phyloP scores from a whole-genome alignment of 2,797 vertebrate species.

The Bryconaethiops microstoma region DNA sequence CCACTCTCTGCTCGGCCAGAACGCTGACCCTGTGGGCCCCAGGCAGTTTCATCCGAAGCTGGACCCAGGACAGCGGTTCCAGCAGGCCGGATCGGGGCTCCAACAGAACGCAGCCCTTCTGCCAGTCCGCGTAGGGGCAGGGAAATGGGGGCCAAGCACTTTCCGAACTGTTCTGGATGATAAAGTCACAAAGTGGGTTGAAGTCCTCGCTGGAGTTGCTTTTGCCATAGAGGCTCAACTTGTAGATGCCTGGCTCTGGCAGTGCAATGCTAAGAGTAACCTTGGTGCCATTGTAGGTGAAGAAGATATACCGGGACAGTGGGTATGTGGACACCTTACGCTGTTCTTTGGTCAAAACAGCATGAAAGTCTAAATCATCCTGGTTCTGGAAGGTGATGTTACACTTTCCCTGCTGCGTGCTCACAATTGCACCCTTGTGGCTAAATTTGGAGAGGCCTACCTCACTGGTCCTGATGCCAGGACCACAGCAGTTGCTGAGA shows the following conservation, averaged over 20 bases:
- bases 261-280: constrained; percentile 75
- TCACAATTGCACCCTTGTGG: constrained; percentile 59
- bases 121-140: constrained; percentile 55
- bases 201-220: constrained; percentile 64
- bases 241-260: constrained; percentile 71
- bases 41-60: constrained; percentile 64
- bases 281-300: constrained; percentile 77
- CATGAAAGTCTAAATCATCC: fast-evolving
- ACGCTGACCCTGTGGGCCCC: constrained; percentile 55
- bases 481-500: constrained; percentile 63
- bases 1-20: constrained; percentile 52
- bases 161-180: constrained; percentile 70
- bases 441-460: constrained; percentile 62
- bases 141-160: constrained; percentile 65
- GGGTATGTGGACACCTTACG: constrained; percentile 39
- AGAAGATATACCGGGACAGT: constrained; percentile 73
- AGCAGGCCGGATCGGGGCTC: constrained; percentile 65
- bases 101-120: constrained; percentile 63
- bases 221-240: constrained; percentile 75
- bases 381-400: constrained; percentile 66
- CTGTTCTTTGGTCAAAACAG: constrained; percentile 59
- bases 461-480: constrained; percentile 57
- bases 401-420: constrained; percentile 67
- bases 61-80: constrained; percentile 60
- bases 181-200: constrained; percentile 75